Conservation (phyloP, 1,140 invertebrate species). For the Temnothorax nylanderi region DNA sequence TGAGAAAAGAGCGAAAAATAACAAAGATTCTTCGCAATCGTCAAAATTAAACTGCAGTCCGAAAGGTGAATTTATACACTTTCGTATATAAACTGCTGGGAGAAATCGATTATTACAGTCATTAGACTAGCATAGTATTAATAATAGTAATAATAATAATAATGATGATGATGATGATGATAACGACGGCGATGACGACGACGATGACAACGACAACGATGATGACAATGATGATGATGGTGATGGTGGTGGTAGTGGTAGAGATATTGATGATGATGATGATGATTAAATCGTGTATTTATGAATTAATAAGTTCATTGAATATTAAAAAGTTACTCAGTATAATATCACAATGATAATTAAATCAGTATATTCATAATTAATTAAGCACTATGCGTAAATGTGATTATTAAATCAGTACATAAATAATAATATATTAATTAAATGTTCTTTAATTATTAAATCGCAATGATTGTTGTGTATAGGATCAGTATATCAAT, state of each 20-base stretch:
- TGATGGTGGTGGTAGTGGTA: not conserved
- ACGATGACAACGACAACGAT: not conserved
- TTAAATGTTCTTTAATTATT: slow-evolving; percentile 22
- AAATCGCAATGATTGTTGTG: not conserved
- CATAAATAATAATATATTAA: not conserved
- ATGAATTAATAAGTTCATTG: slow-evolving; percentile 18
- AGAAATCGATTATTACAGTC: not conserved
- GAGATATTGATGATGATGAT: not conserved
- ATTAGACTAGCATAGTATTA: not conserved
- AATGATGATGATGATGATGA: not conserved
- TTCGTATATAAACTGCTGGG: slow-evolving; percentile 67
- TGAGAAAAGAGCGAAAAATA: slow-evolving; percentile 11
- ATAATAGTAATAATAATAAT: not conserved
- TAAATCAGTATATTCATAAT: not conserved
- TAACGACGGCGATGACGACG: not conserved
- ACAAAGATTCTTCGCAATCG: not conserved
- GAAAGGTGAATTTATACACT: slow-evolving; percentile 68
- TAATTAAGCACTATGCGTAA: not conserved
- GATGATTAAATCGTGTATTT: not conserved
- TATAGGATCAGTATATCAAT: not conserved
- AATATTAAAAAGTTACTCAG: slow-evolving; percentile 23
- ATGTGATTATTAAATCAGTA: slow-evolving; percentile 22
- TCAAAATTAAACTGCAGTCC: slow-evolving; percentile 17
- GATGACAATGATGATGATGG: too few relatives aligned
- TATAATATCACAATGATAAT: not conserved